Conservation (phyloP, 2,113 vertebrate genomes). For the cattle (Bos taurus) region ARS-UCD2.0 NC_037340.1:51654001-51654500, state of each 20-base stretch:
- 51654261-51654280: neutral
- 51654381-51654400: neutral
- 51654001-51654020: neutral
- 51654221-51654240: neutral
- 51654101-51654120: neutral
- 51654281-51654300: neutral
- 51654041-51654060: neutral
- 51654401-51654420: neutral
- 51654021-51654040: neutral
- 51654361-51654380: neutral
- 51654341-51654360: neutral
- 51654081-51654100: neutral
- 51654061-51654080: neutral
- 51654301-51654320: neutral
- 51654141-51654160: constrained; percentile 3
- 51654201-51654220: neutral
- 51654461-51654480: neutral
- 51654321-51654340: neutral
- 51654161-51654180: neutral
- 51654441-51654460: neutral
- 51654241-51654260: neutral
- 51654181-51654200: neutral
- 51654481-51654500: neutral
- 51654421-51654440: neutral
- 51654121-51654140: neutral